A percentile compares a stretch with the other conserved stretches of the same genome.
Evolutionary conservation across 2,888 invertebrate genomes (phyloP).

Genomic region (Philaethria dido): DNA sequence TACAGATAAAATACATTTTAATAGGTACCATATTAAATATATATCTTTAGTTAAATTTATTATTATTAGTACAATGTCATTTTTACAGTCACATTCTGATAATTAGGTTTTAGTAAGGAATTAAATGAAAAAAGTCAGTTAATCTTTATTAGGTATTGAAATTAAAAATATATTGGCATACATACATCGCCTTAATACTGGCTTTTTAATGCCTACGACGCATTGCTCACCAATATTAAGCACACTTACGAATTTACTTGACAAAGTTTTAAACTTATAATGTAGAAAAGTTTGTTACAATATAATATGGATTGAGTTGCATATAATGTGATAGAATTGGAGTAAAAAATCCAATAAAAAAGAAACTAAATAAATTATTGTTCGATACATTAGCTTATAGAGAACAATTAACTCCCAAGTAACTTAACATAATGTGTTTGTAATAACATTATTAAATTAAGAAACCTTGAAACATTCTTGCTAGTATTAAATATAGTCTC

Average conservation of each 20-base stretch:
- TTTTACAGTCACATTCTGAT: not conserved
- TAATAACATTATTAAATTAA: not conserved
- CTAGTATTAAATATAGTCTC: not conserved
- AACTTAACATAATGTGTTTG: not conserved
- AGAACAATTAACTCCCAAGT: not conserved
- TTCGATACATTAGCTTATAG: not conserved
- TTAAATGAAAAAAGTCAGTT: not conserved
- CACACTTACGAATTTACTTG: conserved; percentile 68
- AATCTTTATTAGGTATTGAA: not conserved
- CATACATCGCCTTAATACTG: conserved; percentile 15
- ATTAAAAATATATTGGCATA: conserved; percentile 1
- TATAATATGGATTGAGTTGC: conserved; percentile 44
- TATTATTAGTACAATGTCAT: conserved; percentile 2
- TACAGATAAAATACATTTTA: not conserved
- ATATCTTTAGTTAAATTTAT: conserved; percentile 6
- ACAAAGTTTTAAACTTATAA: conserved; percentile 52
- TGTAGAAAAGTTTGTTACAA: conserved; percentile 51
- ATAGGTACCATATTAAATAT: not conserved
- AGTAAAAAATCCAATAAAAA: conserved; percentile 37
- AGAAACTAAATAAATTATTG: not conserved
- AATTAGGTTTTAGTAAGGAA: not conserved
- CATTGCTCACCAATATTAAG: conserved; percentile 49
- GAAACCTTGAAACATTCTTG: not conserved
- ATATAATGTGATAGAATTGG: conserved; percentile 60
- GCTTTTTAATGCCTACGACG: conserved; percentile 26